A percentile compares a stretch with the other conserved stretches of the same genome.
Conservation (phyloP, 2,888 invertebrate species). For the Oligia fasciuncula region DNA sequence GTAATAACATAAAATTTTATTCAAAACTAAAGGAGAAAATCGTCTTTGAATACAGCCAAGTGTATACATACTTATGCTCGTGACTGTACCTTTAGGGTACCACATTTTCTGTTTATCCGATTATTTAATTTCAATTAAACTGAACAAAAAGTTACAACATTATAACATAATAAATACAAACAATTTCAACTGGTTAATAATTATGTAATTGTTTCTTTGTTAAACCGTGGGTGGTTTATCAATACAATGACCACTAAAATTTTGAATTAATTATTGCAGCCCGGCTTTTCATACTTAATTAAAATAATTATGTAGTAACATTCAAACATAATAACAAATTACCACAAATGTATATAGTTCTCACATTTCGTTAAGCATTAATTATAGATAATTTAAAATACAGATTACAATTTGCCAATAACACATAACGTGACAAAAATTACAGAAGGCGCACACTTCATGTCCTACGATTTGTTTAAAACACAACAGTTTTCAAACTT, state of each 20-base stretch:
- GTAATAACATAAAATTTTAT: no score
- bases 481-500: not conserved
- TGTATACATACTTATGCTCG: no score
- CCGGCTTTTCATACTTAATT: not conserved
- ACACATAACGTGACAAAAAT: not conserved
- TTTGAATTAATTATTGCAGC: not conserved
- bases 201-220: not conserved
- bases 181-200: not conserved
- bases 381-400: constrained; percentile 10
- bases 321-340: constrained; percentile 5
- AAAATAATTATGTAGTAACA: not conserved
- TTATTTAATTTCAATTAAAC: not conserved
- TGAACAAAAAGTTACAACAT: not conserved
- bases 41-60: no score
- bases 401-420: constrained; percentile 8
- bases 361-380: not conserved
- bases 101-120: not conserved
- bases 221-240: not conserved
- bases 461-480: not conserved
- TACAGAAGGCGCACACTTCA: not conserved
- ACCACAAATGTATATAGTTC: not conserved
- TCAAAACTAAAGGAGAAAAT: no score
- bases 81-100: no score
- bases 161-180: not conserved
- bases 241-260: not conserved